Conservation (phyloP, 2,113 vertebrate species). For the Eretmochelys imbricata region DNA sequence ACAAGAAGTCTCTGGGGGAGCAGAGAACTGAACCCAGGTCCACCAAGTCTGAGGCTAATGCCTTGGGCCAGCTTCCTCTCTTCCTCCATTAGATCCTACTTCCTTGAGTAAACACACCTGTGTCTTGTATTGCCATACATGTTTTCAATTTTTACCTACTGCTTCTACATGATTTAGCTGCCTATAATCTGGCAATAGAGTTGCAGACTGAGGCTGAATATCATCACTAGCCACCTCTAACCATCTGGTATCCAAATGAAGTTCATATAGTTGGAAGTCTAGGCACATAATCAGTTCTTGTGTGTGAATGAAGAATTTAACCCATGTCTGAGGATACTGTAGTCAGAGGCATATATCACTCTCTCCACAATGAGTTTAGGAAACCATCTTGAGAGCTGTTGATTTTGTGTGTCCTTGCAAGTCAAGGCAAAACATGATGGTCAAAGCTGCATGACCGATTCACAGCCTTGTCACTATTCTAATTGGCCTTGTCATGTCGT, state of each 20-base stretch:
- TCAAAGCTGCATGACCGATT: background rate
- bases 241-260: background rate
- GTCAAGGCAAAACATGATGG: background rate
- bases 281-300: background rate
- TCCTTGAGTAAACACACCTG: background rate
- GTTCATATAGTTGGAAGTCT: background rate
- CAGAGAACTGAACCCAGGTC: background rate
- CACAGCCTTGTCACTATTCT: background rate
- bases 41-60: background rate
- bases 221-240: background rate
- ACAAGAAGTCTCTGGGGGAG: background rate
- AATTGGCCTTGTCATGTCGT: background rate
- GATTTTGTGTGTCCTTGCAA: background rate
- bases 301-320: accelerated
- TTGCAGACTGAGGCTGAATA: background rate
- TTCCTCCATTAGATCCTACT: background rate
- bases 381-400: background rate
- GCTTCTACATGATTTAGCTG: background rate
- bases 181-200: background rate
- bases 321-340: background rate
- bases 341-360: background rate
- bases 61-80: background rate
- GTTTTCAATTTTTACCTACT: background rate
- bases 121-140: accelerated
- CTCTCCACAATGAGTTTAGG: background rate